Percentiles rank a stretch among this genome's conserved stretches.
phyloP scores from a whole-genome alignment of 2,797 vertebrate genomes.

The Salarias fasciatus region DNA sequence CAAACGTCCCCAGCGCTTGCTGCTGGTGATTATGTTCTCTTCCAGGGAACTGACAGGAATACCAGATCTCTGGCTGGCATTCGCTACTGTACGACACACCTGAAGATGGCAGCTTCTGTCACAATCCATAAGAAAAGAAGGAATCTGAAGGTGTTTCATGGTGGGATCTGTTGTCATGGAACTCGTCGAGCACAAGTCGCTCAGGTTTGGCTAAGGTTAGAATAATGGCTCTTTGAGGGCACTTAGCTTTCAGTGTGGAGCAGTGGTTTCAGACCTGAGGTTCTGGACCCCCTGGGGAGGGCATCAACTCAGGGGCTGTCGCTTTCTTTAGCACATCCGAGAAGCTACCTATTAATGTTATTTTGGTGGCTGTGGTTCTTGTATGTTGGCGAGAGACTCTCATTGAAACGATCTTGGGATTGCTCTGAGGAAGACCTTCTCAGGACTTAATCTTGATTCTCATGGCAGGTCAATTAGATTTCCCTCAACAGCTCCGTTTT shows the following conservation, averaged over 20 bases:
- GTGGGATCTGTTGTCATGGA: slow-evolving; percentile 9
- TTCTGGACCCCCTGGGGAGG: no score
- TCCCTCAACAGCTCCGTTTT: no score
- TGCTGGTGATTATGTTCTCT: slow-evolving; percentile 34
- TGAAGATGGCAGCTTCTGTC: slow-evolving; percentile 36
- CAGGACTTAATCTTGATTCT: no score
- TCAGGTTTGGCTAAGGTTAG: slow-evolving; percentile 20
- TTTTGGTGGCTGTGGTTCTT: no score
- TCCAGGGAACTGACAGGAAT: slow-evolving; percentile 27
- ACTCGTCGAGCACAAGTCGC: slow-evolving; percentile 3
- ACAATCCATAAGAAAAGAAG: slow-evolving; percentile 22
- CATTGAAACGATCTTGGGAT: no score
- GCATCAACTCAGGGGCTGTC: no score
- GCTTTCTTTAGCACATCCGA: no score
- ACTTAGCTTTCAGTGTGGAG: neutral
- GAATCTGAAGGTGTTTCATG: slow-evolving; percentile 14
- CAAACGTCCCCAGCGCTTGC: slow-evolving; percentile 16
- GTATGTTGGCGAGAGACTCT: no score
- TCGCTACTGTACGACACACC: slow-evolving; percentile 11
- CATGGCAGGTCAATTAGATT: no score
- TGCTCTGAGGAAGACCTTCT: no score
- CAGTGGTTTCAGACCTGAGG: no score
- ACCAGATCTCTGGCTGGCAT: slow-evolving; percentile 12
- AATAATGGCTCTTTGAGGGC: slow-evolving; percentile 17
- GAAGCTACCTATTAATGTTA: no score